phyloP scores from a whole-genome alignment of 2,113 vertebrate genomes.

The mouse (Mus musculus) region DNA sequence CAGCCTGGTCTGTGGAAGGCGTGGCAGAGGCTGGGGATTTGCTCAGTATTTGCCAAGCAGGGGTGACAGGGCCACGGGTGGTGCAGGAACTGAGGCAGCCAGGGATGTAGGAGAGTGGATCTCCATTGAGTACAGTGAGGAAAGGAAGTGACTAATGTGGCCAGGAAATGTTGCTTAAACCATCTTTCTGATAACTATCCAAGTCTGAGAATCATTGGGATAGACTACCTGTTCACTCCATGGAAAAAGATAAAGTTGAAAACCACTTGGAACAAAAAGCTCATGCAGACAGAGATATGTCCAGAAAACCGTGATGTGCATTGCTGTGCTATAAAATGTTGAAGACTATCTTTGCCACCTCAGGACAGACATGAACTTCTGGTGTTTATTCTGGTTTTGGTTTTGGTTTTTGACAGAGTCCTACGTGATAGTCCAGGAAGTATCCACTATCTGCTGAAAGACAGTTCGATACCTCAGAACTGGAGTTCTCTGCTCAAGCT shows the following conservation, averaged over 20 bases:
- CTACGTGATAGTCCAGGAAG: background rate
- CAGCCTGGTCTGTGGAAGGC: background rate
- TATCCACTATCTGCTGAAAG: background rate
- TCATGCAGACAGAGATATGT: background rate
- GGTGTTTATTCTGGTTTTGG: background rate
- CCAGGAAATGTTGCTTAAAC: background rate
- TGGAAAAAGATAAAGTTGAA: background rate
- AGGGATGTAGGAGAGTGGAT: background rate
- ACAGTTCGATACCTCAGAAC: background rate
- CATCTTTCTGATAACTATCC: background rate
- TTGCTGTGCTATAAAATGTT: background rate
- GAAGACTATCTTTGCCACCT: background rate
- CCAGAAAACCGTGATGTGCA: background rate
- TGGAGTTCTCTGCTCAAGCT: background rate
- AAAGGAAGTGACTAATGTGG: background rate
- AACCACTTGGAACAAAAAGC: background rate
- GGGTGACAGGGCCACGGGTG: background rate
- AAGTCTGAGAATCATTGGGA: background rate
- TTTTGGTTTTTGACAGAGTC: background rate
- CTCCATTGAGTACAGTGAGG: background rate
- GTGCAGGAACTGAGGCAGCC: fast-evolving
- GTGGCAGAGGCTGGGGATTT: background rate
- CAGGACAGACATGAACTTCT: background rate
- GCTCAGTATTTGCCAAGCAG: background rate
- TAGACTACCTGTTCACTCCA: background rate